Conservation (phyloP, 2,113 vertebrate species). For the Vulpes vulpes region DNA sequence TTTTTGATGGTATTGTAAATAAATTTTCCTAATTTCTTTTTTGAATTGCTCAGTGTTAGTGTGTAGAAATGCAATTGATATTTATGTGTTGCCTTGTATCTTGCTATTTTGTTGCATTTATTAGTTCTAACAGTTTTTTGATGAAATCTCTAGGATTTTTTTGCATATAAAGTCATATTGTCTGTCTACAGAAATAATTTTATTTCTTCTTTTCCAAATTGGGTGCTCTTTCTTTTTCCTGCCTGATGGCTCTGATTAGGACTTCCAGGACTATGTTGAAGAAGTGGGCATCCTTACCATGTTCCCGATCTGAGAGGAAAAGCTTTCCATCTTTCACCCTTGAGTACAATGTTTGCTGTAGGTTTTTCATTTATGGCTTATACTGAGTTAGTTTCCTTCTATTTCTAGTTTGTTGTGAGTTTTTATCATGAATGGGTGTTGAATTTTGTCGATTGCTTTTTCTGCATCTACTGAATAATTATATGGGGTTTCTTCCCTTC, state of each 20-base stretch:
- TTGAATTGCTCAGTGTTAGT: background rate
- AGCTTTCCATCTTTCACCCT: background rate
- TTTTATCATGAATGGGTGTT: background rate
- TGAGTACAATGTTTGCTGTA: background rate
- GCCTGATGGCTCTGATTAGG: background rate
- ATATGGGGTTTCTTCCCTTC: background rate
- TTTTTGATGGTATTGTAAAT: background rate
- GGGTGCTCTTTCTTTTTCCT: background rate
- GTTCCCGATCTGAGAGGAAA: background rate
- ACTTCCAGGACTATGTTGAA: background rate
- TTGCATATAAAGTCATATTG: background rate
- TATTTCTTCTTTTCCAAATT: background rate
- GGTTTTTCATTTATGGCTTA: background rate
- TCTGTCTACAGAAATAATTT: background rate
- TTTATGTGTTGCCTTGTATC: background rate
- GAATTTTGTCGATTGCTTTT: background rate
- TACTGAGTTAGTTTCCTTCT: background rate
- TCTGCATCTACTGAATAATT: background rate
- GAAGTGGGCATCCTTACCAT: background rate
- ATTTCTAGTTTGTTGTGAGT: background rate
- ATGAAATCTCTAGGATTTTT: background rate
- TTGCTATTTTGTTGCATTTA: background rate
- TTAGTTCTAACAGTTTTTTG: background rate
- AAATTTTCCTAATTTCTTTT: background rate
- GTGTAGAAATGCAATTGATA: background rate